A percentile compares a stretch with the other conserved stretches of the same genome.
These are phyloP conservation scores for Aplysia californica DNA, from an alignment of 1,140 invertebrate species.

Conservation along the genomic window DNA sequence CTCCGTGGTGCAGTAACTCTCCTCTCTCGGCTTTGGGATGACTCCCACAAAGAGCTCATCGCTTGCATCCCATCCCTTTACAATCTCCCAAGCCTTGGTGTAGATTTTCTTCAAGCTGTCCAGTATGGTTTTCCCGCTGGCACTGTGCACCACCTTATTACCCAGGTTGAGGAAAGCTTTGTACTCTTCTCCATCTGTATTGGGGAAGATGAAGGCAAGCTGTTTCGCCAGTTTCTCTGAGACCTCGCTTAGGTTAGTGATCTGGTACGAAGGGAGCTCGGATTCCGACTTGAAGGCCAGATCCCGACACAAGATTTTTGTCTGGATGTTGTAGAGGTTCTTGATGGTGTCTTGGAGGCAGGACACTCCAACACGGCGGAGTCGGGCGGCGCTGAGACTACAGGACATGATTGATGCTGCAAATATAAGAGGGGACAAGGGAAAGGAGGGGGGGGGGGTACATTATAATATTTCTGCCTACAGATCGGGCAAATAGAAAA, in stretches of 20 bases:
- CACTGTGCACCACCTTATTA: constrained; percentile 23
- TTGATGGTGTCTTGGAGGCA: constrained; percentile 35
- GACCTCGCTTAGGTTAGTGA: constrained; percentile 8
- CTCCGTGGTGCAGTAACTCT: constrained; percentile 13
- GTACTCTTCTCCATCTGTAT: constrained; percentile 7
- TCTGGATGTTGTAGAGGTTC: constrained; percentile 42
- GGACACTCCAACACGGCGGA: constrained; percentile 37
- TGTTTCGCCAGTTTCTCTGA: constrained; percentile 6
- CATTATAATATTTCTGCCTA: not conserved
- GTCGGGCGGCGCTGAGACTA: constrained; percentile 35
- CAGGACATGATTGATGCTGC: constrained; percentile 2
- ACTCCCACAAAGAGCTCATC: constrained; percentile 38
- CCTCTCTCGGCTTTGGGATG: constrained; percentile 23
- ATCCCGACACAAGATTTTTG: constrained; percentile 16
- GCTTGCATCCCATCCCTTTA: constrained; percentile 35
- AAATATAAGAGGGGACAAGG: not conserved
- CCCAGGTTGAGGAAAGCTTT: constrained; percentile 24
- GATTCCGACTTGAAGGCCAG: constrained; percentile 28
- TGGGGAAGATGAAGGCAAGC: constrained; percentile 23
- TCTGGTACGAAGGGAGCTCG: constrained; percentile 27
- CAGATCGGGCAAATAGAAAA: not conserved
- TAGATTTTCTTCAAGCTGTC: constrained; percentile 25
- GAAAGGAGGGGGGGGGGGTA: not conserved
- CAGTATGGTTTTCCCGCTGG: constrained; percentile 23
- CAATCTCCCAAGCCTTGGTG: constrained; percentile 22